phyloP scores from a whole-genome alignment of 2,797 vertebrate genomes.

The Gobio occitaniae region DNA sequence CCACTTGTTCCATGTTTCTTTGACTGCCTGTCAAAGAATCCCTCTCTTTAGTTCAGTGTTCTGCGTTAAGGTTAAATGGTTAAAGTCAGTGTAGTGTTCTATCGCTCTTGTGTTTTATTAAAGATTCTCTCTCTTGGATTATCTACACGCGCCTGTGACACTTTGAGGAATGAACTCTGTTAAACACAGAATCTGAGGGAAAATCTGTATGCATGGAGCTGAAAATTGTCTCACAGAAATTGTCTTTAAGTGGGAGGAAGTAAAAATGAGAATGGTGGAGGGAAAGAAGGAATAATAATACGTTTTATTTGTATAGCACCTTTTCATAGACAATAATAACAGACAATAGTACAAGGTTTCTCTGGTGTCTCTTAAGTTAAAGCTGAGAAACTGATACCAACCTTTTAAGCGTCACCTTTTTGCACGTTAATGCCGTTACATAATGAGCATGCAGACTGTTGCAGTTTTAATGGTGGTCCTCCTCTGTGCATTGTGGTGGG shows the following conservation, averaged over 20 bases:
- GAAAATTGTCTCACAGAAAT: not conserved
- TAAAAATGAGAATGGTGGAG: not conserved
- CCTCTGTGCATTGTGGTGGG: constrained; percentile 15
- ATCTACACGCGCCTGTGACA: not conserved
- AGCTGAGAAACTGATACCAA: not conserved
- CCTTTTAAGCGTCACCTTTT: not conserved
- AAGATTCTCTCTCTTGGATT: not conserved
- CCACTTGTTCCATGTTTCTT: not conserved
- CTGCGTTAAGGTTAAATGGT: not conserved
- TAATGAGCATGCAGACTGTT: not conserved
- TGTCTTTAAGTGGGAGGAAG: not conserved
- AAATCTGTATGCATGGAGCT: not conserved
- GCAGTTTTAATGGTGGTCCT: not conserved
- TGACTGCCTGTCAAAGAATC: not conserved
- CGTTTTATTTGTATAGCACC: too few relatives aligned
- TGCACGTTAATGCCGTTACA: not conserved
- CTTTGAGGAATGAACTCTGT: not conserved
- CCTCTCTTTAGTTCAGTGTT: not conserved
- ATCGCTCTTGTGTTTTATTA: too few relatives aligned
- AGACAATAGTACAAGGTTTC: not conserved
- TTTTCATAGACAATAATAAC: not conserved
- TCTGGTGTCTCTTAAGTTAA: not conserved
- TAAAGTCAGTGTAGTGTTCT: not conserved
- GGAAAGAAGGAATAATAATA: too few relatives aligned
- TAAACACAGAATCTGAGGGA: not conserved